These are phyloP conservation scores for Ursus arctos DNA, from an alignment of 2,113 vertebrate genomes.

Conservation along the genomic window DNA sequence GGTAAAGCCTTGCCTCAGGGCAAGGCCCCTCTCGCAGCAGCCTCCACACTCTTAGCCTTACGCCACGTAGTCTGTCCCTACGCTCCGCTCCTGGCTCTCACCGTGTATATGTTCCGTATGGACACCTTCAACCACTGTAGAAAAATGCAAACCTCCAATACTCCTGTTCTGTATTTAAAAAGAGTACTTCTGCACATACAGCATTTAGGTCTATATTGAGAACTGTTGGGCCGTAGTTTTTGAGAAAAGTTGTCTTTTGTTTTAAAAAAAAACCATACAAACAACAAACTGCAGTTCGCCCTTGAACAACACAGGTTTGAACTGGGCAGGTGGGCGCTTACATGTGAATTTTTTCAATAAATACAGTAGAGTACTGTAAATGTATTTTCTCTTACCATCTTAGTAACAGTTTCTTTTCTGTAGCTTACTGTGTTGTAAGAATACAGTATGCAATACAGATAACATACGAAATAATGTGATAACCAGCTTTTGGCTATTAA, in stretches of 20 bases:
- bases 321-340: neutral
- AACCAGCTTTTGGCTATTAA: neutral
- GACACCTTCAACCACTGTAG: neutral
- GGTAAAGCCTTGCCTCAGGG: neutral
- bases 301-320: neutral
- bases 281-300: neutral
- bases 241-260: neutral
- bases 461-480: neutral
- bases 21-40: neutral
- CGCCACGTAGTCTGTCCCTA: neutral
- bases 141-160: neutral
- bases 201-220: neutral
- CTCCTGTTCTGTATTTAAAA: slow-evolving; percentile 24
- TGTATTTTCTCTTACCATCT: neutral
- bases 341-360: neutral
- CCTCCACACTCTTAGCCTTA: neutral
- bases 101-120: neutral
- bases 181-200: neutral
- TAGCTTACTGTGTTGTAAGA: neutral
- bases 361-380: neutral
- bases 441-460: neutral
- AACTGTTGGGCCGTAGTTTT: slow-evolving; percentile 2
- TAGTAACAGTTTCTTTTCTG: neutral
- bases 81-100: neutral
- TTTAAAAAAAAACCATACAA: neutral